Percentiles rank a stretch among this genome's conserved stretches.
Evolutionary conservation across 2,888 invertebrate genomes (phyloP).

Genomic region (Melanchra persicariae): DNA sequence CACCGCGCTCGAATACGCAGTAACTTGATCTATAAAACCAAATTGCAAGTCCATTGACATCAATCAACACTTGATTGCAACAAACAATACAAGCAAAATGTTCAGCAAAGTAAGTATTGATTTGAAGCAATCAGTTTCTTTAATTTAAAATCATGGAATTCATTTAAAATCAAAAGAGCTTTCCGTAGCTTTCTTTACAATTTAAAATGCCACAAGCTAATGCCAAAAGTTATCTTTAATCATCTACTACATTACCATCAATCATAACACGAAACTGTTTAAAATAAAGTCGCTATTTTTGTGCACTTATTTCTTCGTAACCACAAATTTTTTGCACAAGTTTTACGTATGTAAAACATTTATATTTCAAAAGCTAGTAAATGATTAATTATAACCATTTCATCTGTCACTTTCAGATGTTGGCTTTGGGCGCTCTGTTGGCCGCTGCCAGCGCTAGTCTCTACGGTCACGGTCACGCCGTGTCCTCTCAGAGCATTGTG

Average conservation of each 20-base stretch:
- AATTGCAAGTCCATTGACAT: conserved; percentile 57
- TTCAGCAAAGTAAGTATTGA: conserved; percentile 70
- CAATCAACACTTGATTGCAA: conserved; percentile 65
- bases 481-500: conserved; percentile 63
- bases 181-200: too few relatives aligned
- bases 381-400: neutral
- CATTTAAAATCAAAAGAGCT: too few relatives aligned
- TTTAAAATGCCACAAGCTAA: too few relatives aligned
- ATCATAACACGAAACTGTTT: neutral
- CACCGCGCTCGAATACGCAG: conserved; percentile 50
- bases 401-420: conserved; percentile 42
- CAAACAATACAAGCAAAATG: conserved; percentile 65
- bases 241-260: too few relatives aligned
- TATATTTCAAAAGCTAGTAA: too few relatives aligned
- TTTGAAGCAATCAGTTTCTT: neutral
- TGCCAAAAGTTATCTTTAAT: too few relatives aligned
- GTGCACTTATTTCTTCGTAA: neutral
- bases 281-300: neutral
- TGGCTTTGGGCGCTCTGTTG: conserved; percentile 69
- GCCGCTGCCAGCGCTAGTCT: conserved; percentile 76
- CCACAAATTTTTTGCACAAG: neutral
- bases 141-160: too few relatives aligned
- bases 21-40: conserved; percentile 65
- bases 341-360: too few relatives aligned
- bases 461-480: conserved; percentile 62